Evolutionary conservation across 2,888 invertebrate species (phyloP).

Genomic region (Hemithea aestivaria): DNA sequence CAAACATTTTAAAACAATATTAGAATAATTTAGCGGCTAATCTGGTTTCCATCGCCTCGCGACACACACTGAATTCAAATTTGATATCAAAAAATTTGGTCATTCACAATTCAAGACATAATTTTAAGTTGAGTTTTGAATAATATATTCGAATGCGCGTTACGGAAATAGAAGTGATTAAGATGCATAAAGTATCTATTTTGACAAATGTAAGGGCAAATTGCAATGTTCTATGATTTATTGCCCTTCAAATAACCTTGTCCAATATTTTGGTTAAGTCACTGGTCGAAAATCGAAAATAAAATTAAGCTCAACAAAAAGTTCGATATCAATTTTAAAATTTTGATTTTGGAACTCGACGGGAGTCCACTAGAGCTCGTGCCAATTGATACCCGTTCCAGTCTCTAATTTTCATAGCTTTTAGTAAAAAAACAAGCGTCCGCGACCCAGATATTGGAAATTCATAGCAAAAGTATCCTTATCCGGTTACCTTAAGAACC

Average conservation of each 20-base stretch:
- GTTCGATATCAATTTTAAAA: conserved; percentile 17
- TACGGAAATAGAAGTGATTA: conserved; percentile 5
- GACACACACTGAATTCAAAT: conserved; percentile 13
- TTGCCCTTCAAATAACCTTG: no score
- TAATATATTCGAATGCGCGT: conserved; percentile 6
- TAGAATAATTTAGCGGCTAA: conserved; percentile 8
- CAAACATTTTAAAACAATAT: conserved; percentile 2
- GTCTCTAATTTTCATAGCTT: conserved; percentile 54
- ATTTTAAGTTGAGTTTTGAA: conserved; percentile 4
- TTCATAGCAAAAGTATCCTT: conserved; percentile 38
- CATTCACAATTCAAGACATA: conserved; percentile 10
- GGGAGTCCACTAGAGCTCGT: conserved; percentile 54
- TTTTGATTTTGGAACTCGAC: conserved; percentile 47
- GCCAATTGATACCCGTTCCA: conserved; percentile 51
- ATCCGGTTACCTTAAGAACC: conserved; percentile 32
- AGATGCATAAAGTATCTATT: neutral
- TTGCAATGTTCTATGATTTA: no score
- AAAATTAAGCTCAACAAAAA: conserved; percentile 12
- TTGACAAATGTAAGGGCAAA: neutral
- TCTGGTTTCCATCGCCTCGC: conserved; percentile 15
- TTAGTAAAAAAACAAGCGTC: conserved; percentile 54
- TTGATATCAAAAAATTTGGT: conserved; percentile 2
- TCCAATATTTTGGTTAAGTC: no score
- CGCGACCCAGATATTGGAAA: conserved; percentile 58
- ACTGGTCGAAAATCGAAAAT: neutral